Base-by-base conservation (phyloP, 30 jellyfish, hydroid and myxozoan species). In the Turritopsis rubra region DNA sequence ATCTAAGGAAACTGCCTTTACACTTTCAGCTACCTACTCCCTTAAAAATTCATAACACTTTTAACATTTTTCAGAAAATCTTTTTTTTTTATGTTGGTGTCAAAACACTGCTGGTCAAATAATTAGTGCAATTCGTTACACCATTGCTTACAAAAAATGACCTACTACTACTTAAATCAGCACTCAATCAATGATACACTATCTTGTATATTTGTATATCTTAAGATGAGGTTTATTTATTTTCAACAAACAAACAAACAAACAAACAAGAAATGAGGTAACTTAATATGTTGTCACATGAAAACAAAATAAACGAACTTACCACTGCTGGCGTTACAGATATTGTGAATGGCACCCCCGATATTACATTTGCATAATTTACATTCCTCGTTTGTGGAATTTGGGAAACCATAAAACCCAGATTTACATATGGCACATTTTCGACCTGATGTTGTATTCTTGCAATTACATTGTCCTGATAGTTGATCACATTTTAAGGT, bases 331-430 rank as follows among this genome's bases (percentile, higher is more conserved):
- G 82, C 66, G 75, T 82, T 83, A 75, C 97, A 90, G 18, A 71
- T 29, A 17, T 90, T 76, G 54, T 74, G 80, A 41, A 65, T 65
- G 18, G 97, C 85, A 8, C 97, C 97, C 22, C 97, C 97, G 23
- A 24, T 54, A 41, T 85, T 74, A 79, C 97, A 90, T 8, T 41
- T 27, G 52, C 97, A 90, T 26, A 74, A 19, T 71, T 71, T 71
- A 76, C 97, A 90, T 77, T 86, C 88, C 1, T 88, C 90, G 28
- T 53, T 72, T 4, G 92, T 70, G 8, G 88, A 28, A 74, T 65
- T 86, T 16, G 97, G 97, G 68, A 90, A 90, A 68, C 65, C 74
- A 70, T 81, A 86, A 84, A 18, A 90, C 24, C 97, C 97, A 60
- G 82, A 80, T 73, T 79, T 85, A 53, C 97, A 90, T 8, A 28